Conservation (phyloP, 2,113 vertebrate species). For the Turnix velox region DNA sequence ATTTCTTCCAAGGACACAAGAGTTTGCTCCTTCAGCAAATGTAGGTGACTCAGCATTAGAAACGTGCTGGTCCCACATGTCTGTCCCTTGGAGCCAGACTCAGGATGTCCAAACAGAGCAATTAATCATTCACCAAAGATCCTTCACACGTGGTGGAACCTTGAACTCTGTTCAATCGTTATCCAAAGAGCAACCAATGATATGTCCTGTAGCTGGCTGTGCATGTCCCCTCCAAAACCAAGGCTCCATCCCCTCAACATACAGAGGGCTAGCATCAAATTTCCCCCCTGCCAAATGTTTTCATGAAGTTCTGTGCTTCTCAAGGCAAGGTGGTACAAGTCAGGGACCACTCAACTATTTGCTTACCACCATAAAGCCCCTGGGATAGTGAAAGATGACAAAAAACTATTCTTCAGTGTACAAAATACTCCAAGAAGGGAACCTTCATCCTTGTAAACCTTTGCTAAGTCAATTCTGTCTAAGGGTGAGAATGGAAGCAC, state of each 20-base stretch:
- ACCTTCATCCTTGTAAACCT: not conserved
- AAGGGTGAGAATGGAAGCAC: not conserved
- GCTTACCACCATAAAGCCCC: not conserved
- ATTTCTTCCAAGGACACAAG: not conserved
- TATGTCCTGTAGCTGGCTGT: not conserved
- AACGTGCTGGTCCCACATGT: rapidly evolving
- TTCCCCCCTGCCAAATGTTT: not conserved
- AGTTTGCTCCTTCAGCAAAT: not conserved
- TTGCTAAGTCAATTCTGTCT: not conserved
- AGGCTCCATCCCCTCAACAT: not conserved
- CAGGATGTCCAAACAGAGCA: not conserved
- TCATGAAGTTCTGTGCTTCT: not conserved
- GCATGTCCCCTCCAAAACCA: rapidly evolving
- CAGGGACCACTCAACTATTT: not conserved
- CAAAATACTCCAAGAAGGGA: not conserved
- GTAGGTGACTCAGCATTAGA: not conserved
- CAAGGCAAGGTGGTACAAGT: not conserved
- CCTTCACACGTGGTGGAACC: not conserved
- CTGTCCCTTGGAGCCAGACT: not conserved
- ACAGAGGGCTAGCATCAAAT: not conserved
- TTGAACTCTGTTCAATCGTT: rapidly evolving
- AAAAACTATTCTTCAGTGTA: not conserved
- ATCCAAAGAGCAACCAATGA: not conserved
- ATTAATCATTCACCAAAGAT: not conserved
- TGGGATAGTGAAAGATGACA: not conserved